Evolutionary conservation across 2,888 invertebrate genomes (phyloP), one percentile per base, ranked within the genome.

Genomic region (Dolichopus griseipennis): DNA sequence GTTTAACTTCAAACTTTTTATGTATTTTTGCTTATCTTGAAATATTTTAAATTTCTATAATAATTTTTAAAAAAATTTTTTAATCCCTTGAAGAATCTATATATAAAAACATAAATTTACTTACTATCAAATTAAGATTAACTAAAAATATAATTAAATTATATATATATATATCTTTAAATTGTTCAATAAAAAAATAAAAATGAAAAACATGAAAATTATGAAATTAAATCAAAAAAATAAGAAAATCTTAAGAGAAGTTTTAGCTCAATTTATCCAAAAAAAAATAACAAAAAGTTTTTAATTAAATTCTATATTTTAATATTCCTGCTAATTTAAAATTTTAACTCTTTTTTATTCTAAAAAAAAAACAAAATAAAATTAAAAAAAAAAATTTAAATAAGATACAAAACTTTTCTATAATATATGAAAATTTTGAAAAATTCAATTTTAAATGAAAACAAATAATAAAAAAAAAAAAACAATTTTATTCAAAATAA

Each of bases 311-410:
- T 52, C 52, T 52, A 52, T 27, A 27, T 52, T 52, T 52, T 1
- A 18, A 52, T 52, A 52, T 52, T 52, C 18, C 52, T 52, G 52
- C 52, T 52, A 52, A 52, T 52, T 52, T 52, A 52, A 52, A 52
- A 52, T 52, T 52, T 52, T 52, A 52, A 52, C 52, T 52, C 52
- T 52, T 52, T 52, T 52, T 52, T 52, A 52, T 52, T 52, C 52
- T 52, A 52, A 52, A 43, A 37, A 6, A 37, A 37, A 37, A 41
- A 41, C 9, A 41, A 41, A 41, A 12, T 52, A 52, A 52, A 52
- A 52, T 15, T 4, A 7, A 12, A n/a, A 15, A 52, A 52, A 52
- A 52, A 52, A 52, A 43, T 10, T 27, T 27, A 27, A 2, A 27
- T 27, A 27, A 43, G 10, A 43, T 43, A 52, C 52, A 52, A 52